Base-by-base conservation (phyloP, 2,113 vertebrate genomes). In the Equus przewalskii region DNA sequence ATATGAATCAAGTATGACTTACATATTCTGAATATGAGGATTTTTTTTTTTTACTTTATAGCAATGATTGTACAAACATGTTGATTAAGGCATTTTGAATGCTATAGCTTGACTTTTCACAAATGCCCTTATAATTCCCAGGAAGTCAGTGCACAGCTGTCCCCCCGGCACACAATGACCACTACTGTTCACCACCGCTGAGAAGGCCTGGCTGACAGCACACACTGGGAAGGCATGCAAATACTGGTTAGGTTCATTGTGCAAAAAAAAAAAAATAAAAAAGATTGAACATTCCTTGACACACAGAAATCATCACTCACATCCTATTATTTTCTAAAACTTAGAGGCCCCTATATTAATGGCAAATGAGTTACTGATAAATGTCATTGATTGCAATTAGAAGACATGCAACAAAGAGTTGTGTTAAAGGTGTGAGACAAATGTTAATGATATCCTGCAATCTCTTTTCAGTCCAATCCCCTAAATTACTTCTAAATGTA, bases 121-220 rank as follows among this genome's bases (percentile, higher is more conserved):
- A 96, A 87, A 92, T 58, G 30, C 51, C 26, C 22, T 72, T 91
- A 21, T 36, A 79, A 62, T 80, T 70, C 24, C 49, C 73, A 81
- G 51, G 83, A 97, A 93, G 73, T 72, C 18, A 28, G 18, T 2
- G 22, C 56, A 54, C 91, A 96, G 89, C 89, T 96, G 82, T 95
- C 14, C 46, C 9, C 36, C 70, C 11, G 11, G 33, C 36, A 78
- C 33, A 92, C 73, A 96, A 89, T 78, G 54, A 54, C 6, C 5
- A 22, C 22, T 22, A 82, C 69, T 98, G 70, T 95, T 75, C 10
- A 5, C 64, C 2, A 1, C 15, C 21, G 26, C 5, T 16, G 19
- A 67, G 94, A n/a, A 93, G 54, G 44, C 7, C 54, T 60, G 58
- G 26, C 13, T 54, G 4, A 54, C 30, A 36, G 30, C 15, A 60